These are phyloP conservation scores for Aleadryas rufinucha DNA, from an alignment of 2,113 vertebrate species.

Conservation along the genomic window DNA sequence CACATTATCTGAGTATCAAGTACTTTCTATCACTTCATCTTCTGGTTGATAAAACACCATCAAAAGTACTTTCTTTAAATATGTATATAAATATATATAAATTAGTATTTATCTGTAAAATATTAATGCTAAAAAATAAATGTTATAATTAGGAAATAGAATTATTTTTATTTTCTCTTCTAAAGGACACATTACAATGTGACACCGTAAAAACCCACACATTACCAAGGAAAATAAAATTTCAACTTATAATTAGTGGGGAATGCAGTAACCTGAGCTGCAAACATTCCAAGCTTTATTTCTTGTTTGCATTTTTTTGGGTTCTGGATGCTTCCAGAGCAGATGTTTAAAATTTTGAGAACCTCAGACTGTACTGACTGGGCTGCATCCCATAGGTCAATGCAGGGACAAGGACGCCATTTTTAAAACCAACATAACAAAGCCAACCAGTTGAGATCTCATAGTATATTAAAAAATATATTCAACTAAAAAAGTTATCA, in stretches of 20 bases:
- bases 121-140: background rate
- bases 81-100: background rate
- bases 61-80: background rate
- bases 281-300: background rate
- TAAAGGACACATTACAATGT: background rate
- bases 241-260: background rate
- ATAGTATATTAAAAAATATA: background rate
- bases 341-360: constrained; percentile 19
- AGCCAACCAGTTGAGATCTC: background rate
- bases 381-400: background rate
- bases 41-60: background rate
- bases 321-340: background rate
- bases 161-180: background rate
- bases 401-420: background rate
- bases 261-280: background rate
- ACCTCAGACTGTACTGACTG: background rate
- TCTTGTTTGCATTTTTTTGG: constrained; percentile 41
- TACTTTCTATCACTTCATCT: background rate
- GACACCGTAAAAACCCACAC: background rate
- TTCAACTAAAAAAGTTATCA: background rate
- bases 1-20: background rate
- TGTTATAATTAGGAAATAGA: background rate
- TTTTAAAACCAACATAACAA: background rate
- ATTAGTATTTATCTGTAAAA: background rate
- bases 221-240: background rate